Conservation (phyloP, 2,888 invertebrate species). For the Heterodera filipjevi region DNA sequence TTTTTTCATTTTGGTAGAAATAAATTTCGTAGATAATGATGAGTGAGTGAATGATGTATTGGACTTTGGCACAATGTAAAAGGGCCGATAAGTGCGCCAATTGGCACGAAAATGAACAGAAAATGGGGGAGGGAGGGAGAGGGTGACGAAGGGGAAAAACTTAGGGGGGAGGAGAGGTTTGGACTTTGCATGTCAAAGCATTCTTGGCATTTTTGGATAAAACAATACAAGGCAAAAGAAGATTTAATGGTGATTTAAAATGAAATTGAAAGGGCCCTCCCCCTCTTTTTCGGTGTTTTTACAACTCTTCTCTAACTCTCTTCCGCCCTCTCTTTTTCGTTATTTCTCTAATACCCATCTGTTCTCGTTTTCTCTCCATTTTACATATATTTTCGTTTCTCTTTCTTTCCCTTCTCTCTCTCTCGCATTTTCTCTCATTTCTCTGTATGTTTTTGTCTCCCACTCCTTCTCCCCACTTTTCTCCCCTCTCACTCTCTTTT, state of each 20-base stretch:
- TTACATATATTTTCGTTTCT: no score
- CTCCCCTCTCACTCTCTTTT: neutral
- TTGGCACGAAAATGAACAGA: neutral
- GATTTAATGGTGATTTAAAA: neutral
- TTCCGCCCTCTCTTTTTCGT: neutral
- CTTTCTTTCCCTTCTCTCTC: neutral
- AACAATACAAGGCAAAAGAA: neutral
- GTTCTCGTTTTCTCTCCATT: neutral
- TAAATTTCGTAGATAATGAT: no score
- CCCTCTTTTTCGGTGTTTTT: neutral
- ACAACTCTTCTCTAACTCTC: neutral
- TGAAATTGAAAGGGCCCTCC: neutral
- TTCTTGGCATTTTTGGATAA: neutral
- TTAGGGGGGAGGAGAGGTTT: neutral
- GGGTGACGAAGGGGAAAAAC: neutral
- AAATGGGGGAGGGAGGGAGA: neutral
- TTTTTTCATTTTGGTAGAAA: no score
- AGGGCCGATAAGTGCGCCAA: neutral
- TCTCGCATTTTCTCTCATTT: neutral
- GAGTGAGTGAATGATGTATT: no score
- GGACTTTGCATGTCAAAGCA: neutral
- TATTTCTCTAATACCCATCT: neutral
- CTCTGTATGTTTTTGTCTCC: neutral
- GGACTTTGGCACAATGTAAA: neutral
- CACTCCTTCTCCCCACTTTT: neutral